Evolutionary conservation across 2,888 invertebrate species (phyloP).

Genomic region (Stenotaenia linearis): DNA sequence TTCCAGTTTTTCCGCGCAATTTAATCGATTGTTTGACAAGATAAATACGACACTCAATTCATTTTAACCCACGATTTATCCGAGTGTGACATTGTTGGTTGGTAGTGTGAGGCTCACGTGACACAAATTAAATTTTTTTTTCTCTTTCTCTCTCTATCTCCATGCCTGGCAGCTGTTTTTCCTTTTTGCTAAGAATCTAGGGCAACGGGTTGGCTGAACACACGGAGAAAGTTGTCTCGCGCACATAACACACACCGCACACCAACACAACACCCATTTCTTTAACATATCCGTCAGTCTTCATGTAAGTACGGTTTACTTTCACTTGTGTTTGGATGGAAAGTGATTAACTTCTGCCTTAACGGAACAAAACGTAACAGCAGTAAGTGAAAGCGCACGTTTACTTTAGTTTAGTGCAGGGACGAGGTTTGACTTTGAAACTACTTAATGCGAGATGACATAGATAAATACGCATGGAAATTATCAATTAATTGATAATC

Average conservation of each 20-base stretch:
- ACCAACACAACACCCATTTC: background rate
- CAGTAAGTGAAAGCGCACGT: background rate
- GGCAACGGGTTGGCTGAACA: constrained; percentile 17
- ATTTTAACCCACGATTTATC: background rate
- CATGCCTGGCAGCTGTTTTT: constrained; percentile 23
- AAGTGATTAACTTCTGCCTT: background rate
- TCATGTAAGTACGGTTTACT: constrained; percentile 11
- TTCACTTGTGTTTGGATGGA: background rate
- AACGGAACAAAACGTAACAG: background rate
- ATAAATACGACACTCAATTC: background rate
- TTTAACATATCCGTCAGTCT: background rate
- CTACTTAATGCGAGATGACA: background rate
- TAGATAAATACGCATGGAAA: background rate
- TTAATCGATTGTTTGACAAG: constrained; percentile 2
- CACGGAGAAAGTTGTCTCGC: constrained; percentile 18
- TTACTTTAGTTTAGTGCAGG: background rate
- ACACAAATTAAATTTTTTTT: constrained; percentile 17
- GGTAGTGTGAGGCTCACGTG: constrained; percentile 26
- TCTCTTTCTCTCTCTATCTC: background rate
- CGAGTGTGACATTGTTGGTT: constrained; percentile 17
- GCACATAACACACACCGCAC: constrained; percentile 1
- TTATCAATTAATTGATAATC: background rate
- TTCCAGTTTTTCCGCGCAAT: constrained; percentile 1
- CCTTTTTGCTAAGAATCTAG: constrained; percentile 16
- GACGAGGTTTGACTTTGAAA: background rate